These are phyloP conservation scores for Epistrophe grossulariae DNA, from an alignment of 2,888 invertebrate species.

Conservation along the genomic window DNA sequence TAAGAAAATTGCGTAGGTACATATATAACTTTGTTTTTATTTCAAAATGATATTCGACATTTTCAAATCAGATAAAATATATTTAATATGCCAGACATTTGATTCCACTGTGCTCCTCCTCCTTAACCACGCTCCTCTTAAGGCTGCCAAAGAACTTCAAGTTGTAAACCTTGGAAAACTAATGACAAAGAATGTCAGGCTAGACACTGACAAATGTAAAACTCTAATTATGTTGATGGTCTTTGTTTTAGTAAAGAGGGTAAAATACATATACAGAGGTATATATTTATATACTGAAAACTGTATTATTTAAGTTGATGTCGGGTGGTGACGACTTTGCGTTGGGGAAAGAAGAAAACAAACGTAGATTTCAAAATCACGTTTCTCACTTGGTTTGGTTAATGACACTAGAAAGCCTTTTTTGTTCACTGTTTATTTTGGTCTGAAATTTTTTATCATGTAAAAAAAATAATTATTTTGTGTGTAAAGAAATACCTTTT, in stretches of 20 bases:
- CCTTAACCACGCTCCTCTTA: not conserved
- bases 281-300: conserved; percentile 9
- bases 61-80: not conserved
- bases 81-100: not conserved
- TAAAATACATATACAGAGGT: not conserved
- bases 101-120: not conserved
- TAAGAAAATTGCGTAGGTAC: no score
- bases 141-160: conserved; percentile 13
- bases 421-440: conserved; percentile 11
- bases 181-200: conserved; percentile 65
- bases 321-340: not conserved
- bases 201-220: conserved; percentile 73
- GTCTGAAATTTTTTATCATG: conserved; percentile 34
- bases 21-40: no score
- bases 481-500: conserved; percentile 14
- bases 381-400: conserved; percentile 41
- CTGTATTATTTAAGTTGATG: conserved; percentile 52
- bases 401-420: conserved; percentile 19
- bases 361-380: conserved; percentile 49
- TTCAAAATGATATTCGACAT: not conserved
- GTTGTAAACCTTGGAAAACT: conserved; percentile 36
- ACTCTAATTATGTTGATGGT: conserved; percentile 74
- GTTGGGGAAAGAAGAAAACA: not conserved
- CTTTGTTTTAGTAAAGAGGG: conserved; percentile 42
- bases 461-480: conserved; percentile 20